These are phyloP conservation scores for Pangasius mekongensis DNA, from an alignment of 2,797 vertebrate genomes.

Conservation along the genomic window DNA sequence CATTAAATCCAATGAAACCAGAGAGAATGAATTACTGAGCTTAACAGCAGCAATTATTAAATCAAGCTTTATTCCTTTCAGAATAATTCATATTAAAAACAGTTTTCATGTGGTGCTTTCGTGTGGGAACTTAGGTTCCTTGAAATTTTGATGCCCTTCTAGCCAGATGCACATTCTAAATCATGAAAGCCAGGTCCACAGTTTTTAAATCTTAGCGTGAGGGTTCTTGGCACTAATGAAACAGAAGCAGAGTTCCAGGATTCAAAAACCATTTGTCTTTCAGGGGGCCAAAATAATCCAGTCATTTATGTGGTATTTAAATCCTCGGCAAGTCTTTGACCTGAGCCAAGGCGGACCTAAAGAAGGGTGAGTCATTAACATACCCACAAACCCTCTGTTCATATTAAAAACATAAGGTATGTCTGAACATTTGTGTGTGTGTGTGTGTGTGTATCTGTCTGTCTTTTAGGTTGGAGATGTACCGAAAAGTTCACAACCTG, in stretches of 20 bases:
- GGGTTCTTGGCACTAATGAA: background rate
- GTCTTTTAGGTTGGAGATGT: conserved; percentile 86
- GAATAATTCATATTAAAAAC: background rate
- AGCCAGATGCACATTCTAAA: background rate
- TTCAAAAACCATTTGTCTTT: background rate
- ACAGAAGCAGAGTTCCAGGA: background rate
- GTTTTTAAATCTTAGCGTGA: background rate
- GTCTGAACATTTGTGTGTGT: background rate
- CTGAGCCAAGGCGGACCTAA: conserved; percentile 90
- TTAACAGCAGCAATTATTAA: background rate
- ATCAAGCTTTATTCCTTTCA: background rate
- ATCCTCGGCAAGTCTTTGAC: conserved; percentile 96
- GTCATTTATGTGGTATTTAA: conserved; percentile 98
- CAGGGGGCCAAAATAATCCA: conserved; percentile 95
- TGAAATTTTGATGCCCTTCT: background rate
- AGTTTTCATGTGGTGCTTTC: background rate
- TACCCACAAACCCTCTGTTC: background rate
- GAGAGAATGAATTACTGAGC: background rate
- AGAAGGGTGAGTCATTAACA: conserved; percentile 84
- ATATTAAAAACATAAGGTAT: background rate
- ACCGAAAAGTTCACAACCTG: conserved; percentile 92
- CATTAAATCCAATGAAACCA: background rate
- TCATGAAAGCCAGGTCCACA: background rate
- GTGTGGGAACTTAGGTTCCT: background rate
- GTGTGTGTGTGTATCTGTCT: background rate